Evolutionary conservation across 2,113 vertebrate genomes (phyloP).

Genomic region (Onychorhynchus coronatus): DNA sequence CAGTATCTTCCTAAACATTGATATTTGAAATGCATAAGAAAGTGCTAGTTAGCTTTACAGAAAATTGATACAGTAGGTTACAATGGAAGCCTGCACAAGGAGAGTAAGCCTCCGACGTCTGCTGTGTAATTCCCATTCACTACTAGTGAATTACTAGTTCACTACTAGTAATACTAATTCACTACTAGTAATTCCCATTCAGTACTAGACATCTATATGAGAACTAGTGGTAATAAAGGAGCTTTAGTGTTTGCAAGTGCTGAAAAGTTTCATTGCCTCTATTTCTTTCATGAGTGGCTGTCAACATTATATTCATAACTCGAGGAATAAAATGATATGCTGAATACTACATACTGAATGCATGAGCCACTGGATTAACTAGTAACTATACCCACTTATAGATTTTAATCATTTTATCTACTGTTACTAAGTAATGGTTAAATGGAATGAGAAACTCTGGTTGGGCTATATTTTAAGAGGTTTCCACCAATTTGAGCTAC

Average conservation of each 20-base stretch:
- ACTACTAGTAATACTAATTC: no score
- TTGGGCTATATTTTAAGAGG: background rate
- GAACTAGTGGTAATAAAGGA: background rate
- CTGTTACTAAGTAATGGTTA: background rate
- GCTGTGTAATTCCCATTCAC: background rate
- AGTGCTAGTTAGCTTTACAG: background rate
- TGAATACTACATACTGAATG: background rate
- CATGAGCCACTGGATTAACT: background rate
- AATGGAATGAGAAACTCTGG: background rate
- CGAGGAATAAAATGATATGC: background rate
- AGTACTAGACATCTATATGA: background rate
- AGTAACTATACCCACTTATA: background rate
- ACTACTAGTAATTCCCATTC: background rate
- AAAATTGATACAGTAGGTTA: background rate
- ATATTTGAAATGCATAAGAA: background rate
- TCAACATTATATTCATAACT: background rate
- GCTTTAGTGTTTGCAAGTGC: background rate
- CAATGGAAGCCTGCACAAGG: background rate
- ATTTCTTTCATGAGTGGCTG: background rate
- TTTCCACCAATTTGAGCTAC: background rate
- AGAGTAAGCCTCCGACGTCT: background rate
- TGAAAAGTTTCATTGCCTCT: background rate
- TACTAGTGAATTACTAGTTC: no score
- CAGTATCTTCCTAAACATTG: background rate
- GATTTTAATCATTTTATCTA: background rate